Base-by-base conservation (phyloP, 2,113 vertebrate genomes). In the Ivindomyrus marchei region DNA sequence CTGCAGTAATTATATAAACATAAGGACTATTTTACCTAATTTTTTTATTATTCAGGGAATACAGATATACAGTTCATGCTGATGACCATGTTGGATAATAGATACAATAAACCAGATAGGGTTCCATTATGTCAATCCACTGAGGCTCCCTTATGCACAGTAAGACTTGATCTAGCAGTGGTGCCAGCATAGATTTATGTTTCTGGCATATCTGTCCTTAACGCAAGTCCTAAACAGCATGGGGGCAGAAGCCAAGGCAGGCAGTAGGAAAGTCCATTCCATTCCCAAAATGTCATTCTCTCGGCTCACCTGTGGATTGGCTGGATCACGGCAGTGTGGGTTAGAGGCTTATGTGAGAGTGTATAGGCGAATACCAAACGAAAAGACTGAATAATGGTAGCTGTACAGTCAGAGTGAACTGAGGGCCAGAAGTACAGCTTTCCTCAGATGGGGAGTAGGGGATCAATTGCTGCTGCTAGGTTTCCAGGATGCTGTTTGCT, bases 401-500 rank as follows among this genome's bases (percentile, higher is more conserved):
- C 27, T 31, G 74, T 77, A 39, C 31, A 77, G 74, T 77, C 74
- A 0, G 6, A 42, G 15, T 39, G 74, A 36, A 17, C 13, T 7
- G 15, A 77, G 31, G 17, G 74, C 13, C 74, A 17, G 4, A 39
- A 77, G 36, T 19, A 77, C 31, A 77, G 36, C 70, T 36, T 77
- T 39, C 4, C 31, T 77, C 70, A 19, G 4, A 15, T 17, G 83
- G 8, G 45, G 45, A 8, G 19, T 1, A 46, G 24, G 19, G 42
- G 45, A 85, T 45, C 83, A 8, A 4, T n/a, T 85, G 83, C 39
- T 85, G 8, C 19, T n/a, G 19, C 24, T 50, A 27, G 0, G 56
- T 88, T 70, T 88, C 88, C 88, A 47, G 58, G 21, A 39, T 39
- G n/a, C 21, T n/a, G 3, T 88, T 74, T 88, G 52, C 88, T 70